These are phyloP conservation scores for Campoplex nolae DNA, from an alignment of 2,888 invertebrate species.

Conservation along the genomic window DNA sequence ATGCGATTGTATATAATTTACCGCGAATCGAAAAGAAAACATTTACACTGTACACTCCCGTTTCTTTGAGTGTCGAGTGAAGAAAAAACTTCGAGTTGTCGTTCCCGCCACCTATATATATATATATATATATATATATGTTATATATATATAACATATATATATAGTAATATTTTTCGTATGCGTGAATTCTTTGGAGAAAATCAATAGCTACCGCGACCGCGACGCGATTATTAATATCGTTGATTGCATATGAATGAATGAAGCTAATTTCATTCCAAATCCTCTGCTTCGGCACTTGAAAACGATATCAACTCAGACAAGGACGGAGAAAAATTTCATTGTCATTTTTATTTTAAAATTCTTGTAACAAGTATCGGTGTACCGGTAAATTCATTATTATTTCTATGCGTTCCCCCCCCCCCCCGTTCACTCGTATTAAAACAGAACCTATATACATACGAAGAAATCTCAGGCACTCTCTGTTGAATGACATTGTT, in stretches of 20 bases:
- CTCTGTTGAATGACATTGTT: not conserved
- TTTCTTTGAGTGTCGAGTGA: not conserved
- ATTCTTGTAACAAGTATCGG: not conserved
- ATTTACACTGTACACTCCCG: not conserved
- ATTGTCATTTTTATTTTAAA: not conserved
- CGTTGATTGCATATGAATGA: not conserved
- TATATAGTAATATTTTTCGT: not conserved
- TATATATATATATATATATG: no score
- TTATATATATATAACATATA: no score
- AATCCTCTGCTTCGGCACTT: not conserved
- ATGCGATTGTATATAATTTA: not conserved
- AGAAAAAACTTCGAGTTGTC: no score
- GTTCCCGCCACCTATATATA: not conserved
- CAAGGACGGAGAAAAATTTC: not conserved
- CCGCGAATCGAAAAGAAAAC: not conserved
- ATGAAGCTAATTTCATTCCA: not conserved
- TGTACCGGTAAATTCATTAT: not conserved
- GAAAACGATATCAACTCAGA: not conserved
- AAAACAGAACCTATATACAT: not conserved
- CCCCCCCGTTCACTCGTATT: not conserved
- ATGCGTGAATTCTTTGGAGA: not conserved
- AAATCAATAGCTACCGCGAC: not conserved
- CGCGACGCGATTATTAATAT: not conserved
- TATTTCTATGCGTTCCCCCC: not conserved
- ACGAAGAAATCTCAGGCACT: not conserved